Base-by-base conservation (phyloP, 2,113 vertebrate species). In the Limnothrissa miodon region DNA sequence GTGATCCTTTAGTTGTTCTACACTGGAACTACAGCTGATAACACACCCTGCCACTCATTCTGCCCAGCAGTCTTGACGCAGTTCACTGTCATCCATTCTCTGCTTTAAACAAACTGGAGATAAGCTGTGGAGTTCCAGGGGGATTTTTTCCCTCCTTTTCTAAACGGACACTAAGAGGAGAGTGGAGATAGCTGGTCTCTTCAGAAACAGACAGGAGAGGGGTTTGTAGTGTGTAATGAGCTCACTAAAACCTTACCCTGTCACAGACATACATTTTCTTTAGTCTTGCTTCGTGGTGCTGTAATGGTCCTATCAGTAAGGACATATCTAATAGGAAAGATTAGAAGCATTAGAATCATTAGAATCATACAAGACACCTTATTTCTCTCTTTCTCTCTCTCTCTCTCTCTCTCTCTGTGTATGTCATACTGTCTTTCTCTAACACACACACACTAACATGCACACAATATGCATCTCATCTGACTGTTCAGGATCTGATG, bases 101-200 rank as follows among this genome's bases (percentile, higher is more conserved):
- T 82, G 74, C 85, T 78, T 88, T 79, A 83, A 70, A 85, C 48
- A 23, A 42, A 85, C 85, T n/a, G 39, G 23, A 80, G 88, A 90
- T 89, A 87, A 87, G 85, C 90, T 88, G 87, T 82, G 25, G 59
- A 81, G 51, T 56, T 23, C 2, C 51, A 23, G 21, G 21, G 51
- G 51, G 36, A 89, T 88, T 87, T 62, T 85, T 85, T 85, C 82
- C 21, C 23, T 19, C 51, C 23, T 53, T 53, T 5, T n/a, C 56
- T n/a, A 25, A n/a, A 25, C 6, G 25, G 56, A 62, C 56, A 62
- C n/a, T 25, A n/a, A 62, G 23, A 62, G 56, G 59, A 62, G 59
- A 29, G 59, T n/a, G 25, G n/a, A 29, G n/a, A 11, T 29, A 29
- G 59, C 23, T 15, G 53, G 21, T 56, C 23, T 7, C 53, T 56